These are phyloP conservation scores for Lophotriccus pileatus DNA, from an alignment of 2,797 vertebrate species.

Conservation along the genomic window DNA sequence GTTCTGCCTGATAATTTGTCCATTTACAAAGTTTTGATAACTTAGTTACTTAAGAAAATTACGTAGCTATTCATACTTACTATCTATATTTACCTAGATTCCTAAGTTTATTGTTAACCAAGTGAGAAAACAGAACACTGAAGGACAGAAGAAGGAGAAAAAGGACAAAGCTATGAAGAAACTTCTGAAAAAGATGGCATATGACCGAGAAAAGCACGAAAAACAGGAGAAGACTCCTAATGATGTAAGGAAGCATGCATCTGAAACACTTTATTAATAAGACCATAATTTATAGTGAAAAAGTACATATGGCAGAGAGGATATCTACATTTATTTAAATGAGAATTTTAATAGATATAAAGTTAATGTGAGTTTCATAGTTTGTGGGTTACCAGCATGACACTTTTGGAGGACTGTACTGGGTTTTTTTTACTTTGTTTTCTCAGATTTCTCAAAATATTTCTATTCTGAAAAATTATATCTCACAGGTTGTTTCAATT, in stretches of 20 bases:
- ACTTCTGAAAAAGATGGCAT: conserved; percentile 92
- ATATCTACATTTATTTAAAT: background rate
- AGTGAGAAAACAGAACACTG: conserved; percentile 90
- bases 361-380: background rate
- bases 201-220: conserved; percentile 85
- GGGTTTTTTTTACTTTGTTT: background rate
- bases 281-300: background rate
- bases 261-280: background rate
- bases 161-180: conserved; percentile 88
- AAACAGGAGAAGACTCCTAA: conserved; percentile 82
- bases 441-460: background rate
- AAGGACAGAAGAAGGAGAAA: conserved; percentile 85
- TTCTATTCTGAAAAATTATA: background rate
- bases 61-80: background rate
- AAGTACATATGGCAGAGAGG: background rate
- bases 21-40: background rate
- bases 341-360: background rate
- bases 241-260: conserved; percentile 78
- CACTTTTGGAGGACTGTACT: background rate
- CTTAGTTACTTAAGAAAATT: background rate
- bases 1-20: background rate
- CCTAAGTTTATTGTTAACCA: conserved; percentile 95
- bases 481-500: background rate
- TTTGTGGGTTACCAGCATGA: background rate
- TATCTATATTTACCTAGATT: conserved; percentile 77